phyloP scores from a whole-genome alignment of 1,140 invertebrate genomes.

The Diachasma alloeum region DNA sequence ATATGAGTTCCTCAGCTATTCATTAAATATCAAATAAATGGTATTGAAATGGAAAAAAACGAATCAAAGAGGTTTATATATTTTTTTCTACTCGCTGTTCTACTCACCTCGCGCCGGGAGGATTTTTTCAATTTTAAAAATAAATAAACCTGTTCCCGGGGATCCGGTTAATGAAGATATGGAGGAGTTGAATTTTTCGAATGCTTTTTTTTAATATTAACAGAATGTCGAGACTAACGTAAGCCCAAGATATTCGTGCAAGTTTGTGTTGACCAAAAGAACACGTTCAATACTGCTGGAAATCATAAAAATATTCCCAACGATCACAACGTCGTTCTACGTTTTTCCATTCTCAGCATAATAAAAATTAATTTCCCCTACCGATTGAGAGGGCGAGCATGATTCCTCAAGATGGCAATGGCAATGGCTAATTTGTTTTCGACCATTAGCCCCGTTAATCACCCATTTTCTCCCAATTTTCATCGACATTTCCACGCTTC shows the following conservation, averaged over 20 bases:
- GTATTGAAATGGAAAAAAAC: too few species aligned
- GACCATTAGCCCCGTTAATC: too few species aligned
- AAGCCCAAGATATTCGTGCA: too few species aligned
- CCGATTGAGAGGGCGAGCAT: too few species aligned
- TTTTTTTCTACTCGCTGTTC: not conserved
- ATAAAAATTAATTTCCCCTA: too few species aligned
- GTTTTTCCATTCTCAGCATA: not conserved
- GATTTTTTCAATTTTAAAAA: not conserved
- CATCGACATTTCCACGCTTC: not conserved
- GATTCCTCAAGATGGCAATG: too few species aligned
- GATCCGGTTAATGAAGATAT: not conserved
- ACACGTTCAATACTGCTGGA: too few species aligned
- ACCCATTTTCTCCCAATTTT: not conserved
- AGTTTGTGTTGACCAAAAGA: too few species aligned
- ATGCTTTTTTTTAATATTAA: too few species aligned
- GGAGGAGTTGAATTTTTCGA: not conserved
- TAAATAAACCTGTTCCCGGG: not conserved
- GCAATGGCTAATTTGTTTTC: too few species aligned
- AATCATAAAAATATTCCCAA: not conserved
- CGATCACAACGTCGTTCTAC: not conserved
- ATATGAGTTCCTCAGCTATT: not conserved
- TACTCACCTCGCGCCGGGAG: not conserved
- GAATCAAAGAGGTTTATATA: not conserved
- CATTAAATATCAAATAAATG: not conserved
- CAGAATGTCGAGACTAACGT: too few species aligned